These are phyloP conservation scores for Galerucella pusilla DNA, from an alignment of 2,888 invertebrate species.

Conservation along the genomic window DNA sequence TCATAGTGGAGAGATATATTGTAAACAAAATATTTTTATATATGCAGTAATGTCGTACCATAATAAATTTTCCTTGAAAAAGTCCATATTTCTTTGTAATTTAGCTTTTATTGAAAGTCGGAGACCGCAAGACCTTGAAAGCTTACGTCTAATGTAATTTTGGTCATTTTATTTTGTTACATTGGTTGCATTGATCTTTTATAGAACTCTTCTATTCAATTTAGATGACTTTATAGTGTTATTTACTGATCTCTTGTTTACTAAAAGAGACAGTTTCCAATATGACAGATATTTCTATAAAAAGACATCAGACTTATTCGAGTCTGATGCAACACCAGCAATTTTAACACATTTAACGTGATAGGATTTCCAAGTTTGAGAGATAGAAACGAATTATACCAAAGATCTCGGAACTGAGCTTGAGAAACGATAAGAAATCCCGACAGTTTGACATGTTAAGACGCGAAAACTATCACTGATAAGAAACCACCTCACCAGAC, in stretches of 20 bases:
- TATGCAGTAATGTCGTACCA: too few relatives aligned
- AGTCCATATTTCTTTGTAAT: too few relatives aligned
- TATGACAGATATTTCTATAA: conserved; percentile 9
- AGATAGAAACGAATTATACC: conserved; percentile 5
- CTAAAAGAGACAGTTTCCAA: background rate
- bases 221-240: too few relatives aligned
- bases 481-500: conserved; percentile 22
- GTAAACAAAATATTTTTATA: too few relatives aligned
- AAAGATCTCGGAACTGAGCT: conserved; percentile 20
- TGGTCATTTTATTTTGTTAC: too few relatives aligned
- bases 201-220: too few relatives aligned
- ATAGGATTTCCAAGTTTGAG: conserved; percentile 14
- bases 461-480: conserved; percentile 26
- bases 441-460: conserved; percentile 24
- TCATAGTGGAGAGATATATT: too few relatives aligned
- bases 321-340: background rate
- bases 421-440: conserved; percentile 29
- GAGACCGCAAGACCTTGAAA: too few relatives aligned
- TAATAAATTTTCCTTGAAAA: too few relatives aligned
- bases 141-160: too few relatives aligned
- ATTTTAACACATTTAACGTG: conserved; percentile 16
- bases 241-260: background rate
- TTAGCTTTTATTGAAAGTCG: too few relatives aligned
- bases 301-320: background rate
- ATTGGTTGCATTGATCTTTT: too few relatives aligned